Base-by-base conservation (phyloP, 2,888 invertebrate genomes). In the Balanococcus diminutus region DNA sequence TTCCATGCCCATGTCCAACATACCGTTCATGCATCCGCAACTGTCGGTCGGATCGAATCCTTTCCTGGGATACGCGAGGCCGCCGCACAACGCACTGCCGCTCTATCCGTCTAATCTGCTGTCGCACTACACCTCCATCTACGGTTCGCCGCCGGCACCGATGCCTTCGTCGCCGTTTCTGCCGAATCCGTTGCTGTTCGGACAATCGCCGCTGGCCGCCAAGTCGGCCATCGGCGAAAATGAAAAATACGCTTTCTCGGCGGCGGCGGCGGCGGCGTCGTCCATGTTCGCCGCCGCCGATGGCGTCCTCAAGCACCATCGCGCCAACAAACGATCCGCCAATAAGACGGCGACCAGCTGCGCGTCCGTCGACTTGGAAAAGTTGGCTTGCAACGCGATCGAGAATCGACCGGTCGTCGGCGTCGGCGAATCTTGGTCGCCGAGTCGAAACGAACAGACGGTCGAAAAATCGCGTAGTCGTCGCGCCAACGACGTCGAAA, bases 1-100 rank as follows among this genome's bases (percentile, higher is more conserved):
- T 2, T 28, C 85, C 25, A 36, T 83, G 82, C 87, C 90, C 32
- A 89, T 90, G 22, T 85, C 87, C 8, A 87, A 81, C 28, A 88
- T 88, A 87, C 86, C 87, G 9, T 87, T 87, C 31, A 84, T 88
- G 28, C 88, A 89, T 83, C 89, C 89, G 67, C 90, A 90, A 89
- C 89, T 84, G 5, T 31, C 67, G 11, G 11, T 42, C 56, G 36
- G 42, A 28, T 51, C 84, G 1, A 86, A 84, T 42, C 81, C 86
- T 3, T 84, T 81, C 46, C 84, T 94, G 16, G 92, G 95, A 90
- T 95, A 95, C 89, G 90, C 90, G 1, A 92, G 95, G 87, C 92
- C 94, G 9, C 56, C 94, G 8, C 56, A 25, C 1, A 86, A 87
- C 39, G 86, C 86, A 0, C 89, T 90, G 32, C 89, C 90, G 0